Evolutionary conservation across 2,113 vertebrate species (phyloP), one percentile per base, ranked within the genome.

Genomic region (Halcyon malimbica): DNA sequence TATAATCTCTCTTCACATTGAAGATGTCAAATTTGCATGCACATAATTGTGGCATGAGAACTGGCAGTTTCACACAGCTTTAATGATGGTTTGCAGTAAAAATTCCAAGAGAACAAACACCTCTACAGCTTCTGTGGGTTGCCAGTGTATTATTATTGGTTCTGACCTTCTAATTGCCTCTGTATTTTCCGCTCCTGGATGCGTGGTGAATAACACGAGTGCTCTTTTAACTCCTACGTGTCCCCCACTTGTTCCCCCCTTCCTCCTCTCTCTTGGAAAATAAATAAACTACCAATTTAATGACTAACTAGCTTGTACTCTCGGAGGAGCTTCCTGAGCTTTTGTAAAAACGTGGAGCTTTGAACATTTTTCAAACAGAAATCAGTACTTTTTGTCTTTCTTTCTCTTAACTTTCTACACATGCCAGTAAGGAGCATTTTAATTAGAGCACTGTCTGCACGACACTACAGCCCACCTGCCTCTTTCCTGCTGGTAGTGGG

Each of bases 101-200:
- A 94, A 60, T 48, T 81, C 51, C 48, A 35, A 18, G 86, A 92
- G 83, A 84, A 89, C 70, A 93, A 94, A 83, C 69, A 93, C 25
- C 26, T 93, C 76, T 77, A 20, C 41, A 64, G 83, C 67, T 91
- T 78, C 80, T 63, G 60, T 4, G 39, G 85, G 81, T 84, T 96
- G 83, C 71, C 87, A 82, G 77, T 2, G 5, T 81, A 54, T 88
- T 95, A 91, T 96, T 96, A 93, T 81, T 94, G 91, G 42, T 83
- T 96, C 86, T 96, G 91, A 97, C 96, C 96, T 97, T 96, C 95
- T 97, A 97, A 97, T 96, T 96, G 90, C 87, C 87, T 97, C 90
- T 96, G 62, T 89, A 46, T 90, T 95, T 95, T 95, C 93, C 76
- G 90, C 84, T 96, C 67, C 91, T 69, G 93, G 87, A 73, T 89